Evolutionary conservation across 1,140 invertebrate genomes (phyloP).

Genomic region (Pogonomyrmex californicus): DNA sequence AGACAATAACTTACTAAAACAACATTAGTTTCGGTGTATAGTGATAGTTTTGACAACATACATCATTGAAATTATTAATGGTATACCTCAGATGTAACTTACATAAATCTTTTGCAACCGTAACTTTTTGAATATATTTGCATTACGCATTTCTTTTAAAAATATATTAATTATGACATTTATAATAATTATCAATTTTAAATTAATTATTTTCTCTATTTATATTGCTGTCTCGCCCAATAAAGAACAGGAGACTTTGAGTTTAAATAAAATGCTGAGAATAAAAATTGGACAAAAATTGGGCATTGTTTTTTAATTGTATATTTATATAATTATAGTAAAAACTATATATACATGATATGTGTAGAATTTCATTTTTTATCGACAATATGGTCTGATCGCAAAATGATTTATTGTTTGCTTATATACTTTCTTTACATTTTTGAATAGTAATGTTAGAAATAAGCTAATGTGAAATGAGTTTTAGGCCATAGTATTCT

Average conservation of each 20-base stretch:
- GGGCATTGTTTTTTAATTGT: no score
- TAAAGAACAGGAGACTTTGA: neutral
- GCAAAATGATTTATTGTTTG: neutral
- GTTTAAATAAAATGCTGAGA: neutral
- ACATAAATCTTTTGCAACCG: neutral
- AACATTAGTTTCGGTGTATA: conserved; percentile 9
- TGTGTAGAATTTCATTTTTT: neutral
- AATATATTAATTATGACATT: neutral
- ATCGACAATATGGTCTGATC: neutral
- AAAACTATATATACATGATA: neutral
- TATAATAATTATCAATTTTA: conserved; percentile 1
- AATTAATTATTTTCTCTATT: neutral
- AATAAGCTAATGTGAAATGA: neutral
- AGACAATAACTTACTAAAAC: neutral
- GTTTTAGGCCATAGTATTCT: neutral
- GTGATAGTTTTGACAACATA: neutral
- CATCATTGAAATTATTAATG: neutral
- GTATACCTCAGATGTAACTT: neutral
- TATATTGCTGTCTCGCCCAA: neutral
- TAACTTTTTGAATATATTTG: neutral
- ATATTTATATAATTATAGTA: neutral
- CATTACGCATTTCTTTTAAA: neutral
- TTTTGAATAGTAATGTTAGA: neutral
- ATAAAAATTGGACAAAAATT: neutral
- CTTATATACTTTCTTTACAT: neutral